Conservation (phyloP, 2,113 vertebrate genomes). For the Lanius collurio region DNA sequence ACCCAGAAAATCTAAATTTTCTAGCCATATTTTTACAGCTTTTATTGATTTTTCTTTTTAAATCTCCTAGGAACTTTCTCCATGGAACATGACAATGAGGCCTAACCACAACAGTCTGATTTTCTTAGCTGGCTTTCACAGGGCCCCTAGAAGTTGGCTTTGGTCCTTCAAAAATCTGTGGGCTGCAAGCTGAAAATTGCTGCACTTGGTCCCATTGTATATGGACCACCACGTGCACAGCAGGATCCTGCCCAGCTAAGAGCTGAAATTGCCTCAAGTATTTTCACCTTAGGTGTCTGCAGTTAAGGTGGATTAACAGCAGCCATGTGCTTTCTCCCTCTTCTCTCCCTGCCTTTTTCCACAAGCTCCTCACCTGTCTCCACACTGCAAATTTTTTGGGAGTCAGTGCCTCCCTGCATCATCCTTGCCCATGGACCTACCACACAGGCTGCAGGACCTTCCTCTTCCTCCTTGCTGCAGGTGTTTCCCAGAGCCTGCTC, state of each 20-base stretch:
- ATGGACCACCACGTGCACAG: background rate
- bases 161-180: background rate
- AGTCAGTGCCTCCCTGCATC: background rate
- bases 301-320: background rate
- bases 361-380: background rate
- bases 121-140: constrained; percentile 12
- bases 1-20: background rate
- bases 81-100: background rate
- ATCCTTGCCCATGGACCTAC: background rate
- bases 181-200: background rate
- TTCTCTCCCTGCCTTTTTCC: background rate
- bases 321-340: background rate
- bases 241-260: background rate
- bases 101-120: background rate
- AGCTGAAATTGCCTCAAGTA: background rate
- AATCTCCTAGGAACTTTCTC: background rate
- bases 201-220: background rate
- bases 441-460: background rate
- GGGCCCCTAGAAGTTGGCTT: background rate
- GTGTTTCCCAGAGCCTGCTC: background rate
- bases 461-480: background rate
- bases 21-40: background rate
- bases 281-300: background rate
- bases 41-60: background rate
- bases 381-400: background rate